These are phyloP conservation scores for Panzeria rudis DNA, from an alignment of 2,888 invertebrate species.

Conservation along the genomic window DNA sequence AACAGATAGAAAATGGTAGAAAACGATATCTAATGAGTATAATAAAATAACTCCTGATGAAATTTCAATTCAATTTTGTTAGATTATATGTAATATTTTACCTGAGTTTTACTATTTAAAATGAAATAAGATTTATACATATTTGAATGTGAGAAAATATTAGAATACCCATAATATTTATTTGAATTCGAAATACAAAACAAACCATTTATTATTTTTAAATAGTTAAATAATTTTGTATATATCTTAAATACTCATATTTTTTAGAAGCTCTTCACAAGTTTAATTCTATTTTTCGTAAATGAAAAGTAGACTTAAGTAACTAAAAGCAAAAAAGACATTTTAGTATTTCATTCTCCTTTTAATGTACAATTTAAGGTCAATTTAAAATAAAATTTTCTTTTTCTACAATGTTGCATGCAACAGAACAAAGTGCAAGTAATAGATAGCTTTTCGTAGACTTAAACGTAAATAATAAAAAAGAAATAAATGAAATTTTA, in stretches of 20 bases:
- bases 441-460: neutral
- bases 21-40: neutral
- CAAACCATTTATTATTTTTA: neutral
- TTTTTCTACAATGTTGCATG: neutral
- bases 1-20: neutral
- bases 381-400: neutral
- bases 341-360: neutral
- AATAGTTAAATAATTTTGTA: neutral
- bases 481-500: neutral
- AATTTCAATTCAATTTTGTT: neutral
- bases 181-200: neutral
- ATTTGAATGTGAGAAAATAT: too few relatives aligned
- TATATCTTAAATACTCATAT: neutral
- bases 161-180: neutral
- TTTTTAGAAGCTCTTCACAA: neutral
- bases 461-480: neutral
- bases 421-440: neutral
- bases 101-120: too few relatives aligned
- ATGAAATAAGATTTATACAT: too few relatives aligned
- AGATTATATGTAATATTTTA: too few relatives aligned
- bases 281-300: neutral
- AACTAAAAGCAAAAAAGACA: neutral
- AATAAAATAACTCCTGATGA: neutral
- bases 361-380: neutral
- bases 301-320: neutral